Evolutionary conservation across 2,888 invertebrate species (phyloP).

Genomic region (Odontocolon sp.): DNA sequence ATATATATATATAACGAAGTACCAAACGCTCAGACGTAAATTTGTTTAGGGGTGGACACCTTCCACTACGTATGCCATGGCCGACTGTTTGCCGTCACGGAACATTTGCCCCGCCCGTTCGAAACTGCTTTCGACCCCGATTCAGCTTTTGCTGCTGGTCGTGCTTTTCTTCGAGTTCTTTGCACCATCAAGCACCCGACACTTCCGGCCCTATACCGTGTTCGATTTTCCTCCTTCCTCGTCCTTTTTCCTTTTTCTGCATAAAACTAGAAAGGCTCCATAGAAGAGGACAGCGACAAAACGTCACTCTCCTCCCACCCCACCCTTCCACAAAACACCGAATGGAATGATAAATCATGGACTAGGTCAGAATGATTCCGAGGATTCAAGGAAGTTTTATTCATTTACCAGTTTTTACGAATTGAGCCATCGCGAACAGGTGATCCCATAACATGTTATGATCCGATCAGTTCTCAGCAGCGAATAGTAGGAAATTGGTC

Average conservation of each 20-base stretch:
- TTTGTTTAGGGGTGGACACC: constrained; percentile 78
- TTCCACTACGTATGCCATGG: constrained; percentile 54
- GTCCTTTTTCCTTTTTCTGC: constrained; percentile 2
- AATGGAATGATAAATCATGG: too few species aligned
- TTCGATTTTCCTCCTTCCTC: constrained; percentile 16
- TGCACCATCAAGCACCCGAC: constrained; percentile 53
- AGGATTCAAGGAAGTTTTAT: too few species aligned
- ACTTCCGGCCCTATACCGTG: constrained; percentile 48
- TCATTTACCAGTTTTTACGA: too few species aligned
- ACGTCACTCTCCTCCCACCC: too few species aligned
- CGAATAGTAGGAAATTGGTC: constrained; percentile 19
- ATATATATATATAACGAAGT: constrained; percentile 29
- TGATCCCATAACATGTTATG: neutral
- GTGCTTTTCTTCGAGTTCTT: constrained; percentile 43
- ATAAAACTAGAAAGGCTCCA: constrained; percentile 25
- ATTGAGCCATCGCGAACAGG: neutral
- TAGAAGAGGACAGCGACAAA: neutral
- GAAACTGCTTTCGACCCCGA: constrained; percentile 60
- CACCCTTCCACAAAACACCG: too few species aligned
- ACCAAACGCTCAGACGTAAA: constrained; percentile 71
- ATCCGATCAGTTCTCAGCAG: neutral
- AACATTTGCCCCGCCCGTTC: constrained; percentile 72
- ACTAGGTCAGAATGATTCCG: too few species aligned
- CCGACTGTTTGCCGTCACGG: constrained; percentile 75
- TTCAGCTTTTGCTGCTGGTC: too few species aligned